Conservation (phyloP, 2,113 vertebrate species). For the human (Homo sapiens) region GRCh38 chr7:38809501-38810000, state of each 20-base stretch:
- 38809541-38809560: not conserved
- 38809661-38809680: slow-evolving; percentile 76
- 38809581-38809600: not conserved
- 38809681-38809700: slow-evolving; percentile 83
- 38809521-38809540: not conserved
- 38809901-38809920: slow-evolving; percentile 77
- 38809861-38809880: slow-evolving; percentile 81
- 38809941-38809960: slow-evolving; percentile 42
- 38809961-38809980: slow-evolving; percentile 60
- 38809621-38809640: not conserved
- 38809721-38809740: slow-evolving; percentile 67
- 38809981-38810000: not conserved
- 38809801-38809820: slow-evolving; percentile 85
- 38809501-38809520: not conserved
- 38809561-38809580: not conserved
- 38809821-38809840: slow-evolving; percentile 77
- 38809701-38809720: slow-evolving; percentile 73
- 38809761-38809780: slow-evolving; percentile 83
- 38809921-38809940: slow-evolving; percentile 57
- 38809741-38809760: slow-evolving; percentile 82
- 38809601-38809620: not conserved
- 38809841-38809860: slow-evolving; percentile 77
- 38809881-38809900: slow-evolving; percentile 73
- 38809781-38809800: slow-evolving; percentile 77
- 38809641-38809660: slow-evolving; percentile 72